Base-by-base conservation (phyloP, 2,113 vertebrate species). In the Ifrita kowaldi region DNA sequence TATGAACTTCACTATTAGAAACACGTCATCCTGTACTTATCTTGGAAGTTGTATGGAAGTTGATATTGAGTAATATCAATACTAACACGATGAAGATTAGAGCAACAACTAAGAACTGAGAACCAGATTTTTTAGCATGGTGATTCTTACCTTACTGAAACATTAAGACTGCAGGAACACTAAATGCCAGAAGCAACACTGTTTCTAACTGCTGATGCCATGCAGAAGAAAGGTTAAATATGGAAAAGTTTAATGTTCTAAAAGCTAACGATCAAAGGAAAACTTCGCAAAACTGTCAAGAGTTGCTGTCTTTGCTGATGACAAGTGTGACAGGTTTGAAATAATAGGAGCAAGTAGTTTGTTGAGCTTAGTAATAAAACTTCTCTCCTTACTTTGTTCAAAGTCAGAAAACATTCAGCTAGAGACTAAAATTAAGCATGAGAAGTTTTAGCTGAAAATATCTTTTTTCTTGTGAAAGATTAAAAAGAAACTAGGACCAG, bases 301-400 rank as follows among this genome's bases (percentile, higher is more conserved):
- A 90, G 76, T 78, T 93, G 76, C 88, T 93, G 73, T 93, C 95
- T 96, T 94, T 3, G 2, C 83, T 81, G 60, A 86, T 70, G 85
- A 95, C 1, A 39, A 88, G 68, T 15, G 27, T 89, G 95, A 96
- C 93, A 93, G 60, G 27, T 77, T 77, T 95, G 83, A 95, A 96
- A 68, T 86, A 97, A 93, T 94, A 93, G 89, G 88, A 97, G 76
- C 90, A 94, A 88, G 85, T n/a, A 90, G 85, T 94, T 93, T 95
- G 89, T 68, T 86, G 76, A 96, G 85, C 68, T 87, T 85, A 79
- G 84, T 90, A 81, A 92, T 68, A 93, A 96, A 90, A 86, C 60
- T 53, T 62, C 42, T 94, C 74, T 95, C 87, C 82, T 67, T 90
- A 76, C 85, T 96, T 91, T 69, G 35, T 85, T 91, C 84, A 57